Base-by-base conservation (phyloP, 2,797 vertebrate genomes). In the Xenopus petersii region DNA sequence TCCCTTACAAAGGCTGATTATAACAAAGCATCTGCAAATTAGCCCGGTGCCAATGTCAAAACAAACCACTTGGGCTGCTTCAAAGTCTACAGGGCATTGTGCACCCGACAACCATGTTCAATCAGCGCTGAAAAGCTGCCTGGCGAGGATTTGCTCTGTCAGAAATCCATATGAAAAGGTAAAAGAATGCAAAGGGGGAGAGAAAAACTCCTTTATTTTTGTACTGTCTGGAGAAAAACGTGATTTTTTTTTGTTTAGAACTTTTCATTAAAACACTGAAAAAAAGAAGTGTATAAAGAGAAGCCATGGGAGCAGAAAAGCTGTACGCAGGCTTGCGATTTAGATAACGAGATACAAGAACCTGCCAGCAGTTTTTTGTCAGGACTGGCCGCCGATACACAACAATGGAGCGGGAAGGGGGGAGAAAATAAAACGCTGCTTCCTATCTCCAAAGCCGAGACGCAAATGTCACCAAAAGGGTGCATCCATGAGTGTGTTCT, bases 271-370 rank as follows among this genome's bases (percentile, higher is more conserved):
- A 66, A 63, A 48, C 7, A 6, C 33, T n/a, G 70, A 70, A 73
- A 78, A 47, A 51, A 68, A 77, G 48, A 51, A 64, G 59, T 12
- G 16, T 49, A 70, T 71, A 79, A 74, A 78, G 70, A 59, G 42
- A 65, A 74, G 47, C 54, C 76, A 74, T 33, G 47, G 15, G 71
- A 74, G 71, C 66, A n/a, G 76, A 78, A 79, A 72, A 69, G 67
- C 76, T 26, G 65, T 70, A 61, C 30, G 61, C 71, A 60, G 76
- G 42, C 61, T 62, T 54, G 55, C 61, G 67, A 73, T 78, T 73
- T 69, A 73, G 71, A 78, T 74, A 73, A 79, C 75, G 26, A 78
- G 75, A 78, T 73, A 69, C 49, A 30, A 59, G 60, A 36, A 49
- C 17, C 65, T 73, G 70, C 59, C 70, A 70, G 71, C 51, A n/a